Percentiles rank a stretch among this genome's conserved stretches.
phyloP scores from a whole-genome alignment of 2,113 vertebrate species.

The Archilochus colubris region DNA sequence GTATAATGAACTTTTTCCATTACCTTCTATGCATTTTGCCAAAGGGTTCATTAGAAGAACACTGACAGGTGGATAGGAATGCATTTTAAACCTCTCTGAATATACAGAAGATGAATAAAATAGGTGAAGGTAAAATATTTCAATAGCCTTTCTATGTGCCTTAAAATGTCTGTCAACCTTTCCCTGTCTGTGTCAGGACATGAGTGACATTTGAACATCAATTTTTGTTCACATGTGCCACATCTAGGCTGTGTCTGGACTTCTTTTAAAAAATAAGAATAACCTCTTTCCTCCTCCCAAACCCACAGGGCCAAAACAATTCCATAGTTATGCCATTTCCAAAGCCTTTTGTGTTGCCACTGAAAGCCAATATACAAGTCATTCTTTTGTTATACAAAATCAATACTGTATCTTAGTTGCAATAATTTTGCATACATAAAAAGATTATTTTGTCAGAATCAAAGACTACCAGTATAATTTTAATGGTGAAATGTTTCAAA shows the following conservation, averaged over 20 bases:
- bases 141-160: background rate
- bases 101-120: background rate
- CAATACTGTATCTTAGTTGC: background rate
- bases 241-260: conserved; percentile 6
- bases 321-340: background rate
- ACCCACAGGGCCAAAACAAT: background rate
- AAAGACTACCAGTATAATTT: background rate
- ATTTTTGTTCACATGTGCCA: conserved; percentile 12
- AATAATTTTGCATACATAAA: background rate
- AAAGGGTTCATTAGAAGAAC: background rate
- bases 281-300: background rate
- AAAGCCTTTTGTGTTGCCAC: background rate
- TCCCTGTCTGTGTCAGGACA: conserved; percentile 2
- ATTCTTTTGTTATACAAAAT: background rate
- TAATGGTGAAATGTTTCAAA: background rate
- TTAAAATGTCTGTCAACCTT: conserved; percentile 1
- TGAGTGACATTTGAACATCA: conserved; percentile 38
- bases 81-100: conserved; percentile 2
- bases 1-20: background rate
- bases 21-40: background rate
- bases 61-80: background rate
- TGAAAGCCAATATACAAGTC: background rate
- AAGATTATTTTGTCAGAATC: background rate
- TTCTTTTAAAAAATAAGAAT: conserved; percentile 21
- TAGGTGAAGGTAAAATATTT: background rate